Evolutionary conservation across 2,888 invertebrate genomes (phyloP).

Genomic region (Seira ritae): DNA sequence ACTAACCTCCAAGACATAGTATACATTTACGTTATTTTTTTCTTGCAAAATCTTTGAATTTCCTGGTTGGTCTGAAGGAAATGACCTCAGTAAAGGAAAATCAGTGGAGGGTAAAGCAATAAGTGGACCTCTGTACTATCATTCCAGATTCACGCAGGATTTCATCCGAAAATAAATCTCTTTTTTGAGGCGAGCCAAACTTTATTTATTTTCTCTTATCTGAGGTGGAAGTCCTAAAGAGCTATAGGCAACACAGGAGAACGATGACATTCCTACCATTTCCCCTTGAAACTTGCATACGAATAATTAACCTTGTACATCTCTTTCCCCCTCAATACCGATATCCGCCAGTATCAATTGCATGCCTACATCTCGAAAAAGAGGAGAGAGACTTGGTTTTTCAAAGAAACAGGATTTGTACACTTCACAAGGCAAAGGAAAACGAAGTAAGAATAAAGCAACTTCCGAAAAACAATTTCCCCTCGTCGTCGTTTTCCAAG

Average conservation of each 20-base stretch:
- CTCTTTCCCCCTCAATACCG: too few relatives aligned
- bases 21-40: not conserved
- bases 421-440: too few relatives aligned
- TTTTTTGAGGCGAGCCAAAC: not conserved
- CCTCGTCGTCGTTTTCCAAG: too few relatives aligned
- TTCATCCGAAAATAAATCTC: conserved; percentile 51
- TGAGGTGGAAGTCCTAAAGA: too few relatives aligned
- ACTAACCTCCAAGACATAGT: not conserved
- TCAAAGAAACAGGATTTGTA: not conserved
- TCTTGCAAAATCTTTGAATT: conserved; percentile 3
- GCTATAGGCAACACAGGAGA: not conserved
- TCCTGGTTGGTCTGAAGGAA: conserved; percentile 32
- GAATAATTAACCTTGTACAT: conserved; percentile 8
- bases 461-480: too few relatives aligned
- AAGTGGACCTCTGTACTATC: conserved; percentile 42
- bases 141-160: conserved; percentile 49
- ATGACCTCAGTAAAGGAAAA: conserved; percentile 51
- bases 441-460: too few relatives aligned
- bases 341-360: too few relatives aligned
- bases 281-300: not conserved
- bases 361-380: too few relatives aligned
- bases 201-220: not conserved
- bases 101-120: conserved; percentile 52
- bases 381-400: not conserved
- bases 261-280: conserved; percentile 5